Percentiles rank a stretch among this genome's conserved stretches.
Evolutionary conservation across 2,888 invertebrate species (phyloP).

Genomic region (Drosophila fungiperda): DNA sequence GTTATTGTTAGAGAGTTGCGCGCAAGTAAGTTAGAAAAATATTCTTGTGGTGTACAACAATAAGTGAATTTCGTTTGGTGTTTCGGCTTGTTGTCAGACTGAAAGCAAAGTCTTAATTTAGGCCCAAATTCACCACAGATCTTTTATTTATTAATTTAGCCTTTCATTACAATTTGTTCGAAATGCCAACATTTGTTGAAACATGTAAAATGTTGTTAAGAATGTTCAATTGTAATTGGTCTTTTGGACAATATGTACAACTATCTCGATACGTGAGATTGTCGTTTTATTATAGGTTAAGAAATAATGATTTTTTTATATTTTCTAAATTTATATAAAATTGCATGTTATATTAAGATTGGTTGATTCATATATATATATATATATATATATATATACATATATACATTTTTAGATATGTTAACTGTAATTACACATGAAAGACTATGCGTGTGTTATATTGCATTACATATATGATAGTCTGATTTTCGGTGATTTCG

Average conservation of each 20-base stretch:
- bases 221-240: background rate
- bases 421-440: background rate
- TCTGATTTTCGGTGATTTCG: no score
- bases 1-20: background rate
- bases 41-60: background rate
- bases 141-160: background rate
- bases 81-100: background rate
- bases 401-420: background rate
- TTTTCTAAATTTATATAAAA: background rate
- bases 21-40: background rate
- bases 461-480: no score
- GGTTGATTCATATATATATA: background rate
- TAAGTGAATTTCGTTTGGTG: background rate
- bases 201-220: background rate
- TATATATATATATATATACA: background rate
- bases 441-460: no score
- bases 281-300: background rate
- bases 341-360: background rate
- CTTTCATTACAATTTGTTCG: background rate
- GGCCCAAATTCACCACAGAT: background rate
- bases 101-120: background rate
- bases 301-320: background rate
- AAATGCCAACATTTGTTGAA: background rate
- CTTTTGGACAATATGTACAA: background rate
- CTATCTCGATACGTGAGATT: background rate